Conservation (phyloP, 2,113 vertebrate genomes). For the Glaucomys volans region DNA sequence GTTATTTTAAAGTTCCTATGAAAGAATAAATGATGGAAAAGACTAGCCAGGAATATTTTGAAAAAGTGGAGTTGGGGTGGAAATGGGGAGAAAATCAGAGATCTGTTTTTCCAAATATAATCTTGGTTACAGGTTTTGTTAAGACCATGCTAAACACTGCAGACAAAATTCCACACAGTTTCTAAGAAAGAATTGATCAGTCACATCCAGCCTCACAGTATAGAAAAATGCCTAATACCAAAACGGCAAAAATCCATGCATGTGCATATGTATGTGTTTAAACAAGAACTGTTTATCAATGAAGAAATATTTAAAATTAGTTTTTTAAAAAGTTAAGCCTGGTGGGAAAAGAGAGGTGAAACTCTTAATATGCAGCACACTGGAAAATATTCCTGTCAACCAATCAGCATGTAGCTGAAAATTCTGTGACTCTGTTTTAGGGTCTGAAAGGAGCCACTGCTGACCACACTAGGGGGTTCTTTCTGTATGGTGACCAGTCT, state of each 20-base stretch:
- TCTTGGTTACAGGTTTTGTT: background rate
- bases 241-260: background rate
- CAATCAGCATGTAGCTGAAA: background rate
- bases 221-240: background rate
- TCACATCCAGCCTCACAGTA: background rate
- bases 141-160: background rate
- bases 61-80: background rate
- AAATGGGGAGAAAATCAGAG: background rate
- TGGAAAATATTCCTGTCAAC: background rate
- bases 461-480: background rate
- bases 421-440: background rate
- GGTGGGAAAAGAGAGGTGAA: background rate
- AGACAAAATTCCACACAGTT: background rate
- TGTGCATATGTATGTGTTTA: background rate
- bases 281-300: background rate
- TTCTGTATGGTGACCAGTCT: background rate
- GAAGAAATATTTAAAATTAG: background rate
- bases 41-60: conserved; percentile 10
- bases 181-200: conserved; percentile 21
- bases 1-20: background rate
- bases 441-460: background rate
- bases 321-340: background rate
- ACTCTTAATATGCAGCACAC: background rate
- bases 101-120: conserved; percentile 1
- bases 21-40: conserved; percentile 7